Conservation (phyloP, 2,888 invertebrate species). For the Gortyna flavago region DNA sequence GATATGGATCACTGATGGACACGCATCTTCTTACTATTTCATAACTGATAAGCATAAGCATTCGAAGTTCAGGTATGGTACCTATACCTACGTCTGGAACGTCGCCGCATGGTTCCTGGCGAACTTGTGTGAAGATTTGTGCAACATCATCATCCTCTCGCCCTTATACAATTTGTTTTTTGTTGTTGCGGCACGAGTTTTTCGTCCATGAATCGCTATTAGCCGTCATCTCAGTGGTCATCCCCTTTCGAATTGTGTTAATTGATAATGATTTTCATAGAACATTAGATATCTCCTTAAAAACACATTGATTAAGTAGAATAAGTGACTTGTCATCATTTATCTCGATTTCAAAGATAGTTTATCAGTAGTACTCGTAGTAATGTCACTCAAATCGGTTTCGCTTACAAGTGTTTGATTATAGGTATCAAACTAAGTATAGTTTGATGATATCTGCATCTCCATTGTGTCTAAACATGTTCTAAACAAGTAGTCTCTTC, state of each 20-base stretch:
- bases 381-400: constrained; percentile 51
- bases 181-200: no score
- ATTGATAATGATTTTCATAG: background rate
- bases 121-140: background rate
- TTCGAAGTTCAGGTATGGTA: background rate
- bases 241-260: background rate
- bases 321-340: background rate
- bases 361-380: constrained; percentile 45
- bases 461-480: constrained; percentile 2
- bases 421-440: constrained; percentile 23
- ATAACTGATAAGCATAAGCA: constrained; percentile 46
- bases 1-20: constrained; percentile 50
- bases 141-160: background rate
- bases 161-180: background rate
- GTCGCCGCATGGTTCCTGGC: no score
- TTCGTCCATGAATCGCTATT: background rate
- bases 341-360: constrained; percentile 39
- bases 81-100: no score
- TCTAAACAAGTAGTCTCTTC: background rate
- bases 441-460: constrained; percentile 19
- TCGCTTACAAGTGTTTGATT: constrained; percentile 40
- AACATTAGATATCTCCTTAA: background rate
- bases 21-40: constrained; percentile 42
- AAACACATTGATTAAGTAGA: background rate
- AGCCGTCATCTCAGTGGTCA: background rate